A percentile compares a stretch with the other conserved stretches of the same genome.
Evolutionary conservation across 2,888 invertebrate genomes (phyloP).

Genomic region (Caenorhabditis afra): DNA sequence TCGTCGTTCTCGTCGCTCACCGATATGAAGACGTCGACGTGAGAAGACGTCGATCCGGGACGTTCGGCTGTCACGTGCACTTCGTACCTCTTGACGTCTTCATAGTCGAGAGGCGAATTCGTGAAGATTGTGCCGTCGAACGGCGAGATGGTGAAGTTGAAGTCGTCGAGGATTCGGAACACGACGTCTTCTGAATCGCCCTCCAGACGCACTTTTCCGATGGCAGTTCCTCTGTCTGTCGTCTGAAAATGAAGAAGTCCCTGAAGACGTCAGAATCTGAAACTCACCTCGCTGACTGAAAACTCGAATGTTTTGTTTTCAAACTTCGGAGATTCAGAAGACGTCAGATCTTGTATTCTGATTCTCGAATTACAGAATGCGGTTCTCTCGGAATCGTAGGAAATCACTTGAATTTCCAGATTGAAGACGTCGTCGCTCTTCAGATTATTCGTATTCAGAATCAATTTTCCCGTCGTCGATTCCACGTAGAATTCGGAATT

Average conservation of each 20-base stretch:
- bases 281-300: constrained; percentile 8
- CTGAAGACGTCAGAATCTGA: not conserved
- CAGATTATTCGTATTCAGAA: constrained; percentile 26
- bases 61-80: not conserved
- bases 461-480: constrained; percentile 59
- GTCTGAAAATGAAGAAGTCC: not conserved
- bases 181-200: constrained; percentile 1
- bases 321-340: not conserved
- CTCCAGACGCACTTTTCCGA: constrained; percentile 12
- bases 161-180: constrained; percentile 42
- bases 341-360: not conserved
- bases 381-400: constrained; percentile 18
- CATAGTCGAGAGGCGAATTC: constrained; percentile 59
- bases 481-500: constrained; percentile 47
- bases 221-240: constrained; percentile 10
- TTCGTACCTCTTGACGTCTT: constrained; percentile 21
- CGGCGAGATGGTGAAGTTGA: constrained; percentile 49
- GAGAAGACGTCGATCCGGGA: not conserved
- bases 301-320: constrained; percentile 15
- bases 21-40: constrained; percentile 48
- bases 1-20: constrained; percentile 73
- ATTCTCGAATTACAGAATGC: constrained; percentile 22
- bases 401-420: constrained; percentile 31
- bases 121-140: constrained; percentile 39
- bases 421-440: constrained; percentile 15